Evolutionary conservation across 2,888 invertebrate genomes (phyloP).

Genomic region (Noctua fimbriata): DNA sequence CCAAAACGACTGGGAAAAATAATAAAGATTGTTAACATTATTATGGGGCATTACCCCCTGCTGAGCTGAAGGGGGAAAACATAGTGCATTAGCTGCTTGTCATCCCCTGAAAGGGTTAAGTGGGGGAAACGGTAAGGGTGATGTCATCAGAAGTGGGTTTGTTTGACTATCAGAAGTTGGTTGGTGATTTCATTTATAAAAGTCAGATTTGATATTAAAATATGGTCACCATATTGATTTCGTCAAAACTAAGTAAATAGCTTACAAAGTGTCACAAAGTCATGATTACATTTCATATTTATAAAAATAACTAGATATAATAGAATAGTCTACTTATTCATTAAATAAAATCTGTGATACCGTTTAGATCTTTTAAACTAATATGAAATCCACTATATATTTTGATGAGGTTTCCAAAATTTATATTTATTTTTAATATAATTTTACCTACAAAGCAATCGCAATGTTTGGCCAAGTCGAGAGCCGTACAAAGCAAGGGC

Average conservation of each 20-base stretch:
- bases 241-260: not conserved
- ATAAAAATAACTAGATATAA: not conserved
- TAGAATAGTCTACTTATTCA: not conserved
- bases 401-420: not conserved
- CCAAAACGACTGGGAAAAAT: slow-evolving; percentile 49
- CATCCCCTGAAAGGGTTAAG: slow-evolving; percentile 59
- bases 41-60: slow-evolving; percentile 50
- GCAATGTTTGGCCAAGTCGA: not conserved
- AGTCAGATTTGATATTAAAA: not conserved
- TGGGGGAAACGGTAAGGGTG: slow-evolving; percentile 28
- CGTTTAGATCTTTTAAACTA: not conserved
- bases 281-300: not conserved
- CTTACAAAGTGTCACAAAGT: not conserved
- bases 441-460: not conserved
- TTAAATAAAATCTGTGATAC: not conserved
- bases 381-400: not conserved
- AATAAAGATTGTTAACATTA: slow-evolving; percentile 57
- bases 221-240: not conserved
- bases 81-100: slow-evolving; percentile 61
- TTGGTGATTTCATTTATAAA: slow-evolving; percentile 11
- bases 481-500: not conserved
- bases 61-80: slow-evolving; percentile 42
- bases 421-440: too few relatives aligned
- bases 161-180: slow-evolving; percentile 7
- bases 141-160: slow-evolving; percentile 19